Evolutionary conservation across 2,797 vertebrate genomes (phyloP).

Genomic region (Cuculus canorus): DNA sequence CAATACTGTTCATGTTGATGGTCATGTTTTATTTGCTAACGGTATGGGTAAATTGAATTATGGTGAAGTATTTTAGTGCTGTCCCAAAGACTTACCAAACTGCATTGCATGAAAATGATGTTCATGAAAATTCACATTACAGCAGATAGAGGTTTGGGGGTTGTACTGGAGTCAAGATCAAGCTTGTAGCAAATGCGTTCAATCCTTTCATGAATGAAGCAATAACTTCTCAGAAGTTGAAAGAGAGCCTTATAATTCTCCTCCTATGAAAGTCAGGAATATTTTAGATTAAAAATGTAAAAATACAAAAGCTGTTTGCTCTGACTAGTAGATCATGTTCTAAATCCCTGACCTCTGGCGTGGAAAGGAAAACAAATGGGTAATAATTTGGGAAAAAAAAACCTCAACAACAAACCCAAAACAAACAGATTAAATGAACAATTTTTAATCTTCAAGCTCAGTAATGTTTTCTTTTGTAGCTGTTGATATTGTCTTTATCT

Average conservation of each 20-base stretch:
- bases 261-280: neutral
- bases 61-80: neutral
- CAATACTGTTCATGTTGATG: neutral
- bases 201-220: neutral
- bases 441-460: neutral
- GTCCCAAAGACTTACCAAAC: neutral
- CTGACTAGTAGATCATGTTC: neutral
- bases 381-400: neutral
- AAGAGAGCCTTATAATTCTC: neutral
- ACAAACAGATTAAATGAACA: neutral
- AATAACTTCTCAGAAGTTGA: conserved; percentile 40
- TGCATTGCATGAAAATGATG: neutral
- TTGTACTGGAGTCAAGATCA: neutral
- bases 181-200: neutral
- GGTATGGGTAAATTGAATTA: neutral
- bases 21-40: neutral
- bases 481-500: neutral
- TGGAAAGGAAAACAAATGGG: neutral
- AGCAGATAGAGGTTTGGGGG: neutral
- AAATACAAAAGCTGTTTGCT: conserved; percentile 23
- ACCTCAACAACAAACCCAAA: neutral
- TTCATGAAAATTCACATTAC: neutral
- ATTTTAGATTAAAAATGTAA: conserved; percentile 13
- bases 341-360: neutral
- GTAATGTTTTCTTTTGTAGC: neutral